A percentile compares a stretch with the other conserved stretches of the same genome.
Evolutionary conservation across 2,888 invertebrate genomes (phyloP).

Genomic region (Pandemis corylana): DNA sequence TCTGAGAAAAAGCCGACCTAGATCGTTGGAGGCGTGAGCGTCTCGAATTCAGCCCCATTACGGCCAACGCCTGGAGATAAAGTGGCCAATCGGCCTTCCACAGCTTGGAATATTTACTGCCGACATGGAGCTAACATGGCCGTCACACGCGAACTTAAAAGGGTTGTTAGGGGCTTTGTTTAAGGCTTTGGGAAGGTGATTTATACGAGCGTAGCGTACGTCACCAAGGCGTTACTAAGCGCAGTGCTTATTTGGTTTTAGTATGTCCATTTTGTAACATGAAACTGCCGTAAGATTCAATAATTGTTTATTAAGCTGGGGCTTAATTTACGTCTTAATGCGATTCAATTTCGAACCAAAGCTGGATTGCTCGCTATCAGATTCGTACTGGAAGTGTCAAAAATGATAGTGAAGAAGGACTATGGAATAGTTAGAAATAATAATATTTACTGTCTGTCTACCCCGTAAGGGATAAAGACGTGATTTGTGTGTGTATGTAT

Average conservation of each 20-base stretch:
- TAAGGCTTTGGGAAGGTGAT: conserved; percentile 4
- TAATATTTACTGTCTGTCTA: no score
- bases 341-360: no score
- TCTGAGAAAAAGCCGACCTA: conserved; percentile 8
- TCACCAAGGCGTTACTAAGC: not conserved
- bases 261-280: no score
- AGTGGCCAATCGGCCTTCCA: conserved; percentile 35
- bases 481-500: no score
- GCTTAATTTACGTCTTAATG: no score
- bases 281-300: no score
- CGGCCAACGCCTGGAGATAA: conserved; percentile 17
- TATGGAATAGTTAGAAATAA: no score
- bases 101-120: conserved; percentile 21
- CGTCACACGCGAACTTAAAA: conserved; percentile 28
- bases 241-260: not conserved
- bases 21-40: conserved; percentile 8
- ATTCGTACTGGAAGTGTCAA: no score
- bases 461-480: no score
- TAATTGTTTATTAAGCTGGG: no score
- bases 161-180: conserved; percentile 24
- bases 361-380: no score
- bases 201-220: not conserved
- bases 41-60: conserved; percentile 22
- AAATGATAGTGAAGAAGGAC: no score
- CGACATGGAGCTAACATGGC: conserved; percentile 23